A percentile compares a stretch with the other conserved stretches of the same genome.
Evolutionary conservation across 2,797 vertebrate species (phyloP).

Genomic region (Acanthis flammea): DNA sequence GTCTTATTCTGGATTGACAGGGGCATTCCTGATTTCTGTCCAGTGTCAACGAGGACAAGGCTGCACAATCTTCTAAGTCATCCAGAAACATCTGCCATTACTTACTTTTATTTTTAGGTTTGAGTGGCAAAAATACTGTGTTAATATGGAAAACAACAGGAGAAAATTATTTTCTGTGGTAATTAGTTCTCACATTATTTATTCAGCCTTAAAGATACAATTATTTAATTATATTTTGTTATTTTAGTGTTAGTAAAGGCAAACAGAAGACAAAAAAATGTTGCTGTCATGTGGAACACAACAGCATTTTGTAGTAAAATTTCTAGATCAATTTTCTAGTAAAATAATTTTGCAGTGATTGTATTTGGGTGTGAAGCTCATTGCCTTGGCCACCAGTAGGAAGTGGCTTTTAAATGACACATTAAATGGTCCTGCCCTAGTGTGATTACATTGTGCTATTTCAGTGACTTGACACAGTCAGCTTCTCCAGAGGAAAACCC

Average conservation of each 20-base stretch:
- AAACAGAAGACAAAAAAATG: neutral
- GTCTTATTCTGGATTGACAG: neutral
- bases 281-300: neutral
- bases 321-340: neutral
- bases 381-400: neutral
- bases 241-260: neutral
- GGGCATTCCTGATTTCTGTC: neutral
- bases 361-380: neutral
- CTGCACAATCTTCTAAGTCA: neutral
- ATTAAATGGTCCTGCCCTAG: neutral
- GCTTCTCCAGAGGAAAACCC: neutral
- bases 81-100: neutral
- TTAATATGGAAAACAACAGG: neutral
- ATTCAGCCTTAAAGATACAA: neutral
- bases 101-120: neutral
- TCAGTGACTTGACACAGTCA: neutral
- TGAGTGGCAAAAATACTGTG: neutral
- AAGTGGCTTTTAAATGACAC: neutral
- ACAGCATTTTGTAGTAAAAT: neutral
- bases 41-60: neutral
- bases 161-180: neutral
- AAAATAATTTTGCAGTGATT: neutral
- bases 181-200: neutral
- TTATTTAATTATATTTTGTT: neutral
- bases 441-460: neutral